phyloP scores from a whole-genome alignment of 2,797 vertebrate genomes.

The Coranthus polyacanthus region DNA sequence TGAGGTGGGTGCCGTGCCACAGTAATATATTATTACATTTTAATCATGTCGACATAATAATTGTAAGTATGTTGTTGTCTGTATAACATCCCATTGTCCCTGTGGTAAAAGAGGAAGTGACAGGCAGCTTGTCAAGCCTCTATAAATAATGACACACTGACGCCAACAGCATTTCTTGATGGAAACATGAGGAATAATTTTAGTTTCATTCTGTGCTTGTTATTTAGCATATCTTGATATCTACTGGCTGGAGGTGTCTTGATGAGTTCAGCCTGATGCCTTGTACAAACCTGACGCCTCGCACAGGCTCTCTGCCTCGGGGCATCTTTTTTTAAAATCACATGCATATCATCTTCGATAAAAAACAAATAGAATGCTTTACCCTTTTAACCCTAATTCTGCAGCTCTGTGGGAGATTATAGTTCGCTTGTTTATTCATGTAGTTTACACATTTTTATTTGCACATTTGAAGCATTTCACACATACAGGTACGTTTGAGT shows the following conservation, averaged over 20 bases:
- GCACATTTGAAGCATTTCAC: too few species aligned
- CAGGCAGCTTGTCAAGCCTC: conserved; percentile 22
- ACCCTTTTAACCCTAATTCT: conserved; percentile 14
- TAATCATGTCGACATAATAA: conserved; percentile 1
- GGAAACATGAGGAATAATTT: conserved; percentile 13
- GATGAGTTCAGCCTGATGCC: conserved; percentile 20
- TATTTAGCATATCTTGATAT: conserved; percentile 27
- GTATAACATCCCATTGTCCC: not conserved
- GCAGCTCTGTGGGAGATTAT: conserved; percentile 9
- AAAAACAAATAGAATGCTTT: conserved; percentile 28
- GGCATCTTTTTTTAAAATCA: conserved; percentile 38
- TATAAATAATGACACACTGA: conserved; percentile 2
- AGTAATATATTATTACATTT: not conserved
- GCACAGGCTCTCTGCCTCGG: conserved; percentile 27
- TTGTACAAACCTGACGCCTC: too few species aligned
- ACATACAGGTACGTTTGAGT: too few species aligned
- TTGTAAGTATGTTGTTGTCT: not conserved
- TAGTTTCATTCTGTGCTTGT: conserved; percentile 12
- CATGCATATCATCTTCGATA: conserved; percentile 21
- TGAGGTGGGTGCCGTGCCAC: not conserved
- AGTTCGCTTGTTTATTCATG: too few species aligned
- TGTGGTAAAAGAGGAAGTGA: not conserved
- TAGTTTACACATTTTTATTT: too few species aligned
- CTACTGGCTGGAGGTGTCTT: conserved; percentile 1
- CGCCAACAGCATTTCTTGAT: conserved; percentile 7